Evolutionary conservation across 2,797 vertebrate genomes (phyloP), one percentile per base, ranked within the genome.

Genomic region (Myotis daubentonii): DNA sequence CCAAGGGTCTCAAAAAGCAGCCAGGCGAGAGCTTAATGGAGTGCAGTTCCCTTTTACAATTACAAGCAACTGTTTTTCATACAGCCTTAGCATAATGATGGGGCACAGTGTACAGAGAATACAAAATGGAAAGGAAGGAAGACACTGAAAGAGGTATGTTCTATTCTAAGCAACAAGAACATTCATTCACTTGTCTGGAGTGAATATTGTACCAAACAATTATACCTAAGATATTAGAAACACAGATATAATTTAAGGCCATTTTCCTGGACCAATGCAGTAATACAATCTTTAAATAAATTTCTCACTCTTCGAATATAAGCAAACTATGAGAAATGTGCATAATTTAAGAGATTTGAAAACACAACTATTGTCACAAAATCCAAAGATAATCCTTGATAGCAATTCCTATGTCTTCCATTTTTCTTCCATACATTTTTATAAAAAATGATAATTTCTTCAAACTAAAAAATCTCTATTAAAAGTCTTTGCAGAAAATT

Each of bases 61-160:
- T 96, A 97, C 89, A 81, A 95, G 92, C 85, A 95, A 97, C 87
- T 95, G 87, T 95, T 96, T 95, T 93, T 78, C 96, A 89, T 82
- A 0, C 5, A 95, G 78, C 36, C 85, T 90, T 83, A 55, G 95
- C 87, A 97, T 93, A 96, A 93, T 51, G 51, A 96, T 75, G 93
- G 95, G 68, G 38, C 65, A 93, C 33, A 83, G 70, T 83, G 83
- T 95, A 95, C 70, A 94, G 47, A 87, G 72, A 96, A 82, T 97
- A 90, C 55, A 93, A 96, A 94, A 80, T 94, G 81, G 47, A 76
- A 86, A 93, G 41, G 23, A 94, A 93, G 53, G 44, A 95, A 93
- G 33, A 49, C n/a, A 70, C 2, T 38, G 30, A 68, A 91, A 79
- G 86, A 96, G 87, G 36, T 85, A 96, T 83, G 85, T 86, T 92